Evolutionary conservation across 2,113 vertebrate genomes (phyloP), one percentile per base, ranked within the genome.

Genomic region (Seriola dumerili): DNA sequence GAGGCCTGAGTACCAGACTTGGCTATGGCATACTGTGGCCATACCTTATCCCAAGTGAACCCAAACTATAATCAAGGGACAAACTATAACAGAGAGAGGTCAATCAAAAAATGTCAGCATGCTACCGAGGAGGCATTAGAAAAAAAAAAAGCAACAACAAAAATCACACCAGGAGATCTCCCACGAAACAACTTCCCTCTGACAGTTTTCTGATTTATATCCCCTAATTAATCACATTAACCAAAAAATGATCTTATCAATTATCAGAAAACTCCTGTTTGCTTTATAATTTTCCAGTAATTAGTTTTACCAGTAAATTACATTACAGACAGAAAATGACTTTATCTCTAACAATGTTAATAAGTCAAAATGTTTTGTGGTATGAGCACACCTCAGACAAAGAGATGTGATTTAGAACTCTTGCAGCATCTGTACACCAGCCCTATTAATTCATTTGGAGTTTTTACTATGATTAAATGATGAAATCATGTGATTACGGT

Each of bases 361-460:
- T 36, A 86, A 87, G 75, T 76, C 32, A 73, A 58, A 54, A 80
- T 69, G 81, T 72, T 73, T 61, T 62, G 44, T 76, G 85, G 78
- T 70, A 58, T 62, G 70, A 72, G 72, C 73, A 79, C 73, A 90
- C 77, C 65, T 85, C 77, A 74, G 78, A 86, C 57, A 72, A 48
- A 76, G 66, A 78, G 76, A 76, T 79, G 71, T 85, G 66, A 76
- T 72, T 85, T 62, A 77, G 82, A 92, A 80, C 77, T 90, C 85
- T 88, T 93, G 88, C 89, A 93, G 90, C 86, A 91, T 91, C 85
- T 82, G 72, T 90, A 82, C 80, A 87, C 85, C 90, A 92, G 92
- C 91, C 90, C 93, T 93, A 92, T 83, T 76, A 76, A 69, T 82
- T 87, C 44, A 78, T 78, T 76, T 88, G 85, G 54, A 84, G 76